phyloP scores from a whole-genome alignment of 2,113 vertebrate genomes.

The Canis aureus region DNA sequence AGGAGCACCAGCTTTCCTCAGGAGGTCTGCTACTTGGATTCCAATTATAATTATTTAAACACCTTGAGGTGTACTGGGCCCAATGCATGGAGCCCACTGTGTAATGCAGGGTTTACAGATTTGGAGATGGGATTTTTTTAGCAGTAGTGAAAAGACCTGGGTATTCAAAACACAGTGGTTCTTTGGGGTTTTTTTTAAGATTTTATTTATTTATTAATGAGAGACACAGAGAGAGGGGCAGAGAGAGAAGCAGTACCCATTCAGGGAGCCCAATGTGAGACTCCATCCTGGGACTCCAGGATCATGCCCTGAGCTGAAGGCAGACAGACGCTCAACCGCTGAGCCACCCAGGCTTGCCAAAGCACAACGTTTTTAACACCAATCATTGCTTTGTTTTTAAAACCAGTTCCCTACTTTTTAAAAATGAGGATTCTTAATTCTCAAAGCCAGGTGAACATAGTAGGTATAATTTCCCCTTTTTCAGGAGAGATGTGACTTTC shows the following conservation, averaged over 20 bases:
- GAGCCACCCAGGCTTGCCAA: neutral
- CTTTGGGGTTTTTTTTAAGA: too few species aligned
- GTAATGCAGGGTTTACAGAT: neutral
- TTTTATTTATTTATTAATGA: too few species aligned
- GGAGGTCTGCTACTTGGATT: neutral
- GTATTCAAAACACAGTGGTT: neutral
- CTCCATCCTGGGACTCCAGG: too few species aligned
- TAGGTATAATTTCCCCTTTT: neutral
- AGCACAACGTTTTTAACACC: neutral
- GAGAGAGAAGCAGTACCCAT: too few species aligned
- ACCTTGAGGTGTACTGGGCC: neutral
- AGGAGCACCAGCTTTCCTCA: neutral
- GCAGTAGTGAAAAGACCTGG: neutral
- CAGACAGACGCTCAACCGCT: too few species aligned
- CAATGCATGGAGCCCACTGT: neutral
- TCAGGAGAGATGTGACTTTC: neutral
- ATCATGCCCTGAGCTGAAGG: too few species aligned
- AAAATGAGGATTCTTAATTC: neutral
- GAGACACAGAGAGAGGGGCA: too few species aligned
- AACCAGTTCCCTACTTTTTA: neutral
- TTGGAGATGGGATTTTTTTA: neutral
- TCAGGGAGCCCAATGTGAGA: too few species aligned
- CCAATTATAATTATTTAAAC: conserved; percentile 25
- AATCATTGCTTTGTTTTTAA: neutral
- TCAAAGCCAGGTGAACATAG: neutral